Base-by-base conservation (phyloP, 2,113 vertebrate genomes). In the Deroptyus accipitrinus region DNA sequence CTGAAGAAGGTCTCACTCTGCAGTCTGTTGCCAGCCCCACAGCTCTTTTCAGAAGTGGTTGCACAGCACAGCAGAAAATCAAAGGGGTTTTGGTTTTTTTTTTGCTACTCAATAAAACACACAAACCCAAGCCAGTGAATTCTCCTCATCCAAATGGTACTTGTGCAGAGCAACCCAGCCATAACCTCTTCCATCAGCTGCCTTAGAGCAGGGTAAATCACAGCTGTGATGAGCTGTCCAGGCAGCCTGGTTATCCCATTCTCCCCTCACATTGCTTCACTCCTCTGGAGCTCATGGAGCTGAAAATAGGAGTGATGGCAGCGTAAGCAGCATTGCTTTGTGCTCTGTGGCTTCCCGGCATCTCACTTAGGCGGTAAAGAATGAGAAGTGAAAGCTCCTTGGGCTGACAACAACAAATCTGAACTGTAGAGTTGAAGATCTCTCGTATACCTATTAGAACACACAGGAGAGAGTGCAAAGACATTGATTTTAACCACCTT, bases 401-500 rank as follows among this genome's bases (percentile, higher is more conserved):
- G 68, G 20, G 83, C 85, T 90, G 51, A 28, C 76, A 86, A 59
- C 35, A n/a, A 42, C 69, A 28, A 37, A 18, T 1, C 6, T 0
- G 3, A 51, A 11, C 55, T 3, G 39, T 10, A 70, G 27, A 74
- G 51, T 1, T 72, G 42, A 83, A 67, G 28, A 55, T 31, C 41
- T 67, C 74, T n/a, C 7, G 0, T 4, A 4, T 2, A 28, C 15
- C 66, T 9, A 0, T 20, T 12, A 69, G 41, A 87, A 57, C 41
- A 59, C 46, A 13, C 37, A 9, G 66, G 63, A 67, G 39, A 80
- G 54, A 76, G 57, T 3, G 9, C 28, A 55, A 20, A 69, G 62
- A 33, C 10, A 13, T 4, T 6, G 39, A 27, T 72, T 86, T 76
- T 23, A 66, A 64, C 24, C 39, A 24, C n/a, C 17, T 10, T 6